phyloP scores from a whole-genome alignment of 2,113 vertebrate species.

The Casuarius casuarius region DNA sequence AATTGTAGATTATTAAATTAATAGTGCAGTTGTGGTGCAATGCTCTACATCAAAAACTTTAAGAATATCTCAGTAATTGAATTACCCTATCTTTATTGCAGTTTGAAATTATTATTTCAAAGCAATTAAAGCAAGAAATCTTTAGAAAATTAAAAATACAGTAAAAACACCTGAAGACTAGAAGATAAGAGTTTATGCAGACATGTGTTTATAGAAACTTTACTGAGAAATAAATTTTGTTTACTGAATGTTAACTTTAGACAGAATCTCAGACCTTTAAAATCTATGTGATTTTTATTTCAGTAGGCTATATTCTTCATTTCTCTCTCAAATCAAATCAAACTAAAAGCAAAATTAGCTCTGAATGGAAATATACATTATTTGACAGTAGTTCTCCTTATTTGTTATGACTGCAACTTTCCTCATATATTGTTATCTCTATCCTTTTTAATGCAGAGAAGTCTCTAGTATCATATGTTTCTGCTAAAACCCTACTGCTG shows the following conservation, averaged over 20 bases:
- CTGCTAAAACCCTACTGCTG: not conserved
- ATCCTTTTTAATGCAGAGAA: not conserved
- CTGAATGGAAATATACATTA: not conserved
- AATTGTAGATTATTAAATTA: not conserved
- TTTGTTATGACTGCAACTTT: not conserved
- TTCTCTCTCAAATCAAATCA: not conserved
- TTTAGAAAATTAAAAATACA: not conserved
- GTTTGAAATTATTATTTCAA: conserved; percentile 23
- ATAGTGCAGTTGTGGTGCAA: not conserved
- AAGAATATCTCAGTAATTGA: not conserved
- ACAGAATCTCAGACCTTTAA: not conserved
- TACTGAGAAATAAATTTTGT: not conserved
- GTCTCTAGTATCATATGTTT: not conserved
- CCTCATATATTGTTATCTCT: not conserved
- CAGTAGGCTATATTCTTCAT: not conserved
- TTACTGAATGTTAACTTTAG: not conserved
- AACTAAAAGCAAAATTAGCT: not conserved
- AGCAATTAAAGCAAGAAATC: not conserved
- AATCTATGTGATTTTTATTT: not conserved
- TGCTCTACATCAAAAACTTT: not conserved
- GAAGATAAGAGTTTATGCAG: not conserved
- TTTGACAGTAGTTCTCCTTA: not conserved
- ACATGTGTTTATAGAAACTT: not conserved
- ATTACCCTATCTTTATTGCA: not conserved
- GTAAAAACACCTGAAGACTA: not conserved